Evolutionary conservation across 2,888 invertebrate genomes (phyloP).

Genomic region (Hypomecis atomaria): DNA sequence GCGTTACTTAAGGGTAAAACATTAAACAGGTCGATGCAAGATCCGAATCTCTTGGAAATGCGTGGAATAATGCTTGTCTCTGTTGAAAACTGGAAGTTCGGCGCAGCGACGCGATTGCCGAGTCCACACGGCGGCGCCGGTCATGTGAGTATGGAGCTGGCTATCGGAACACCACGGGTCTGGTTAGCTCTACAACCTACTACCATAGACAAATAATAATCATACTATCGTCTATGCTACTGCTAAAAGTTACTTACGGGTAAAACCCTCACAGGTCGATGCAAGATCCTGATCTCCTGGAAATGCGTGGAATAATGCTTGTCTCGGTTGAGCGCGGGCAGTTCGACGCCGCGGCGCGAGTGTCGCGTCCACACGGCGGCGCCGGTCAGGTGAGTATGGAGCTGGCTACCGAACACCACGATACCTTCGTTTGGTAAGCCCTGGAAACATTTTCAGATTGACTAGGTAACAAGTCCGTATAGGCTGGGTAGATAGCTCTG

Average conservation of each 20-base stretch:
- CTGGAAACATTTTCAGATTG: slow-evolving; percentile 65
- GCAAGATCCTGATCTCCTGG: slow-evolving; percentile 96
- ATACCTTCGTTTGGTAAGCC: slow-evolving; percentile 94
- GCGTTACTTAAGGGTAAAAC: too few species aligned
- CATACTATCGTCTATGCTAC: too few species aligned
- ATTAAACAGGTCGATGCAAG: too few species aligned
- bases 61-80: too few species aligned
- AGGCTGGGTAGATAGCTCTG: too few species aligned
- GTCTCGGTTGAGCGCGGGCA: slow-evolving; percentile 94
- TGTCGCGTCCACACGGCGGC: slow-evolving; percentile 93
- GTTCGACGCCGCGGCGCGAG: slow-evolving; percentile 91
- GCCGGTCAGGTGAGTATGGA: slow-evolving; percentile 98
- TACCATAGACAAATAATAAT: neutral
- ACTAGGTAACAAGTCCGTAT: too few species aligned
- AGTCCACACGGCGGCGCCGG: slow-evolving; percentile 88
- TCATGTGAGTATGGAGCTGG: slow-evolving; percentile 98
- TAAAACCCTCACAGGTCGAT: slow-evolving; percentile 90
- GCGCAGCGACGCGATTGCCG: too few species aligned
- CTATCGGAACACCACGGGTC: slow-evolving; percentile 96
- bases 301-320: slow-evolving; percentile 98
- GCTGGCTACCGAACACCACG: slow-evolving; percentile 96
- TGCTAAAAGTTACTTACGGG: slow-evolving; percentile 86
- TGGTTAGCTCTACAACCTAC: too few species aligned
- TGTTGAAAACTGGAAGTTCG: too few species aligned
- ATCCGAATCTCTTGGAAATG: too few species aligned